Percentiles rank a stretch among this genome's conserved stretches.
Conservation (phyloP, 2,888 invertebrate genomes). For the Lasioglossum oenotherae region DNA sequence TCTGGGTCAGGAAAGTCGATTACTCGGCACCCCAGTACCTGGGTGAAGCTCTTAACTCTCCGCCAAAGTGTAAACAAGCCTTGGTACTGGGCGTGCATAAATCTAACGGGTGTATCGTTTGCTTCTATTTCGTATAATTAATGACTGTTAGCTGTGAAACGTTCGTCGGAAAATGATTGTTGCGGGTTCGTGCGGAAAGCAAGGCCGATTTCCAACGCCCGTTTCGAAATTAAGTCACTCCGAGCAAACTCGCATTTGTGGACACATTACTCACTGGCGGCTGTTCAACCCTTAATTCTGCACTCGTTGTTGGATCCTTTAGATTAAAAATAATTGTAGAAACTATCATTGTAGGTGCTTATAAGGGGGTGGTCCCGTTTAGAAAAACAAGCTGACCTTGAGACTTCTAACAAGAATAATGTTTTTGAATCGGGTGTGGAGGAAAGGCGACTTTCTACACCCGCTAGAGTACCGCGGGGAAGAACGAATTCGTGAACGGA, state of each 20-base stretch:
- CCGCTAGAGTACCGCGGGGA: constrained; percentile 30
- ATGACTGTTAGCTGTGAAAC: background rate
- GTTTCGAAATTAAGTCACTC: background rate
- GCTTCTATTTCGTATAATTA: background rate
- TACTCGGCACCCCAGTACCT: constrained; percentile 67
- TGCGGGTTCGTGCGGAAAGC: background rate
- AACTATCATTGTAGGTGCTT: no score
- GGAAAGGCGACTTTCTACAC: constrained; percentile 12
- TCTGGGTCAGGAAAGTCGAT: constrained; percentile 75
- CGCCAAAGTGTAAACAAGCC: constrained; percentile 74
- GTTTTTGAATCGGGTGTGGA: no score
- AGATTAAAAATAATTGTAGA: no score
- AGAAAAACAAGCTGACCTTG: no score
- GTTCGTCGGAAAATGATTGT: background rate
- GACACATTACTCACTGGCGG: background rate
- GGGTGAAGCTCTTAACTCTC: constrained; percentile 73
- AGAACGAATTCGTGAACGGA: constrained; percentile 10
- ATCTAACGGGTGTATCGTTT: constrained; percentile 57
- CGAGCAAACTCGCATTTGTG: background rate
- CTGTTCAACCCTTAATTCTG: no score
- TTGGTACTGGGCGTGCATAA: constrained; percentile 49
- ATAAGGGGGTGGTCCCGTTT: no score
- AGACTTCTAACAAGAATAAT: no score
- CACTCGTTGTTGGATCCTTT: no score
- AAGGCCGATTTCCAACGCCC: background rate